Base-by-base conservation (phyloP, 2,113 vertebrate genomes). In the Calypte anna region DNA sequence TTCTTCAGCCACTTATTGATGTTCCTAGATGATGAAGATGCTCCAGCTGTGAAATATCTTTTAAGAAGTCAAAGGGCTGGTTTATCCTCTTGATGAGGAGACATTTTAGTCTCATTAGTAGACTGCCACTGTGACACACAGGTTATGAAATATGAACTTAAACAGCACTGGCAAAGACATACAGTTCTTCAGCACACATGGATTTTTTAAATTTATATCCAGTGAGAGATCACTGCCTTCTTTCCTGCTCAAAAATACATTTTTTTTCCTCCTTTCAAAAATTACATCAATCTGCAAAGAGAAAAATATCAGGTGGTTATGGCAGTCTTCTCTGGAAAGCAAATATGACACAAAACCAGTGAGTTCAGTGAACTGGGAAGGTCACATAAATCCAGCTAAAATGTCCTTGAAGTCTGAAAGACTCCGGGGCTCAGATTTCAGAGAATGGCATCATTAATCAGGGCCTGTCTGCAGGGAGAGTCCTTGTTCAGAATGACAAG, bases 401-500 rank as follows among this genome's bases (percentile, higher is more conserved):
- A 69, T 46, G 43, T 82, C 95, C 50, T 88, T 90, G 72, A 91
- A 90, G 72, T 58, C 72, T 91, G 90, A 91, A 91, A 88, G 92
- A 77, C 72, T 74, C 75, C 57, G 53, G 57, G 75, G 24, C 72
- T 91, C 59, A 69, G 57, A 80, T 86, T 90, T 91, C 59, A 90
- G 63, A 77, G 54, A 64, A 58, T 25, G 13, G 44, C 24, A 19
- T 62, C 63, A 86, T 91, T 91, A 88, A 90, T 91, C 93, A 90
- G 63, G 33, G n/a, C 51, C 30, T 82, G 51, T 77, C 75, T 91
- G 62, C 74, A 73, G 50, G 27, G 19, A 89, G 24, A 91, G 82
- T 58, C 82, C 54, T 90, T 82, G 62, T 51, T 82, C 85, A 91
- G 46, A 90, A 73, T 6, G 21, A 69, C 70, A 95, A 80, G 54